Conservation (phyloP, 2,888 invertebrate genomes). For the Cataglyphis albicans region DNA sequence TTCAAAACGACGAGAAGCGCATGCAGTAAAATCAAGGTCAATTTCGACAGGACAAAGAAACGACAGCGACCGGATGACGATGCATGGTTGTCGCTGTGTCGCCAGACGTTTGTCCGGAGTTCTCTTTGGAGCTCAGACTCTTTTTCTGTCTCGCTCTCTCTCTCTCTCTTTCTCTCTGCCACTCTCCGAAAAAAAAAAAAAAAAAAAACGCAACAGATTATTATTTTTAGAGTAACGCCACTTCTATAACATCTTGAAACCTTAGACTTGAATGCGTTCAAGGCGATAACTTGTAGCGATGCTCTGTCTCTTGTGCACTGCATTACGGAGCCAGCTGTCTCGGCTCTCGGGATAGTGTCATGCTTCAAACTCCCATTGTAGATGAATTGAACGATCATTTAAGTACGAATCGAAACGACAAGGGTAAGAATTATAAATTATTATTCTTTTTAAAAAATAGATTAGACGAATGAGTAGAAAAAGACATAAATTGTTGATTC, state of each 20-base stretch:
- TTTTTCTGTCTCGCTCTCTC: not conserved
- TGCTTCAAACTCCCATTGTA: not conserved
- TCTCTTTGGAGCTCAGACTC: not conserved
- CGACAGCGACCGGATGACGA: constrained; percentile 14
- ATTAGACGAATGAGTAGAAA: not conserved
- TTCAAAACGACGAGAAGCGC: constrained; percentile 1
- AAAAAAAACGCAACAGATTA: constrained; percentile 32
- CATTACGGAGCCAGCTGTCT: constrained; percentile 27
- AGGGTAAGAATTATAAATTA: not conserved
- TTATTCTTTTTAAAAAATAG: not conserved
- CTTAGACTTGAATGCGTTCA: constrained; percentile 51
- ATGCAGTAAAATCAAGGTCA: constrained; percentile 50
- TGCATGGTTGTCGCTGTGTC: not conserved
- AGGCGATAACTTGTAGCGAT: not conserved
- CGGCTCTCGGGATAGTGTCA: not conserved
- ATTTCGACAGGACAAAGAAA: constrained; percentile 58
- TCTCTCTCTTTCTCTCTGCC: not conserved
- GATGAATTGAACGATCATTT: not conserved
- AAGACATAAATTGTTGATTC: not conserved
- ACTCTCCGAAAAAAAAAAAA: not conserved
- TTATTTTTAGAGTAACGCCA: constrained; percentile 53
- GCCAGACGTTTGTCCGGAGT: constrained; percentile 12
- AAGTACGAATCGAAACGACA: not conserved
- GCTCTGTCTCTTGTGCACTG: not conserved
- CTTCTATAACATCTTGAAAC: constrained; percentile 6